Percentiles rank a stretch among this genome's conserved stretches.
Conservation (phyloP, 37 sponge, comb jelly and placozoan species). For the Bolinopsis microptera region DNA sequence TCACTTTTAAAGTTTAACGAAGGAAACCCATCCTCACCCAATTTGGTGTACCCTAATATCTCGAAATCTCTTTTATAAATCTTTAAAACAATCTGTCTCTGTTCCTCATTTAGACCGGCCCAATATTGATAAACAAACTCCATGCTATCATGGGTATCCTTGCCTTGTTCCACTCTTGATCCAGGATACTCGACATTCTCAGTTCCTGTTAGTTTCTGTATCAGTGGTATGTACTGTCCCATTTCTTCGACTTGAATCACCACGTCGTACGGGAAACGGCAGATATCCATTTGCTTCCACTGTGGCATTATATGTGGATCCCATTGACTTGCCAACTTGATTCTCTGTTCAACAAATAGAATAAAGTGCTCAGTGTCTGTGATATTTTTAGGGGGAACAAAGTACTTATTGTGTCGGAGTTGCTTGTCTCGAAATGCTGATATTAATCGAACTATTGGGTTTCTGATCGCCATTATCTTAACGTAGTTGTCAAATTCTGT, state of each 20-base stretch:
- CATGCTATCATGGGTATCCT: slow-evolving; percentile 10
- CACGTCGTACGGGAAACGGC: slow-evolving; percentile 38
- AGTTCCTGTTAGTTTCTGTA: slow-evolving; percentile 1
- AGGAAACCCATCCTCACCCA: neutral
- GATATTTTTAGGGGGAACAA: neutral
- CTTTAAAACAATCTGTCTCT: neutral
- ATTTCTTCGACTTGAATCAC: neutral
- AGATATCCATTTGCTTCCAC: slow-evolving; percentile 23
- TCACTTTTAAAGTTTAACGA: neutral
- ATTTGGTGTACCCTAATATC: neutral
- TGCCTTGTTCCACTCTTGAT: neutral
- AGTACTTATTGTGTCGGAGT: neutral
- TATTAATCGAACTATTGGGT: neutral
- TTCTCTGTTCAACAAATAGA: neutral
- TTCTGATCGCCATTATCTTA: neutral
- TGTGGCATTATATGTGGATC: neutral
- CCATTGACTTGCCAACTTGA: neutral
- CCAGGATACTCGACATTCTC: neutral
- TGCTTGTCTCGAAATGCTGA: slow-evolving; percentile 18
- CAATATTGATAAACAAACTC: neutral
- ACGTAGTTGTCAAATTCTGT: neutral
- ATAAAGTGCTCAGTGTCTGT: neutral
- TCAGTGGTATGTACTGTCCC: neutral
- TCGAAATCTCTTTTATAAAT: neutral
- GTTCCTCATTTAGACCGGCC: neutral